Conservation (phyloP, 2,797 vertebrate genomes). For the Menidia menidia region DNA sequence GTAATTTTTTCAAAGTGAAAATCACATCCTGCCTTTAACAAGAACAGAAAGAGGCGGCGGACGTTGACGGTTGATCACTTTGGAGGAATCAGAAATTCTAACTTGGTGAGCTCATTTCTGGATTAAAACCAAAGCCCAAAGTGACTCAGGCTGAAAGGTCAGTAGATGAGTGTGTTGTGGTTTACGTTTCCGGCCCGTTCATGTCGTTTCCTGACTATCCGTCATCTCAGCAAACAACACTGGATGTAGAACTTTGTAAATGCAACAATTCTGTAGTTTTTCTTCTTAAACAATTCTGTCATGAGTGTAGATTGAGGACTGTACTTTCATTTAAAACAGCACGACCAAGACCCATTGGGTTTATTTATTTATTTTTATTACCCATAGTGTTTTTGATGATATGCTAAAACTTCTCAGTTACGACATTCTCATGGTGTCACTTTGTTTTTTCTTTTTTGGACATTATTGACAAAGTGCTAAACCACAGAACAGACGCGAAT, state of each 20-base stretch:
- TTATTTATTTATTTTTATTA: no score
- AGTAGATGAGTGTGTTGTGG: conserved; percentile 1
- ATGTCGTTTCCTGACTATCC: no score
- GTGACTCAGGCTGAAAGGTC: conserved; percentile 10
- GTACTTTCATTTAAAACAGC: no score
- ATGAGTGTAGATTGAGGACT: no score
- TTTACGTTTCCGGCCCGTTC: background rate
- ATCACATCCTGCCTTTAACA: background rate
- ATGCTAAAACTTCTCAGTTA: no score
- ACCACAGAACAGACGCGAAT: no score
- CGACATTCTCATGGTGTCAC: no score
- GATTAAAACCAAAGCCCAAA: conserved; percentile 3
- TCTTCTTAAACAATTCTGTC: no score
- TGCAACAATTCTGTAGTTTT: background rate
- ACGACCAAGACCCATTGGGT: no score
- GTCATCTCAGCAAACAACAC: background rate
- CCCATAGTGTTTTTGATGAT: no score
- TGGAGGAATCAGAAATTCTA: background rate
- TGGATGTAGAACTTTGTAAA: background rate
- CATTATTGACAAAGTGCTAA: no score
- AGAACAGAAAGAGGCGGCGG: background rate
- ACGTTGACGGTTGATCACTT: background rate
- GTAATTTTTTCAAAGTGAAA: conserved; percentile 74
- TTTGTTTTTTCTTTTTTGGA: no score
- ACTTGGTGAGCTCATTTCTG: conserved; percentile 2